Evolutionary conservation across 1,140 invertebrate species (phyloP).

Genomic region (Drosophila mojavensis): DNA sequence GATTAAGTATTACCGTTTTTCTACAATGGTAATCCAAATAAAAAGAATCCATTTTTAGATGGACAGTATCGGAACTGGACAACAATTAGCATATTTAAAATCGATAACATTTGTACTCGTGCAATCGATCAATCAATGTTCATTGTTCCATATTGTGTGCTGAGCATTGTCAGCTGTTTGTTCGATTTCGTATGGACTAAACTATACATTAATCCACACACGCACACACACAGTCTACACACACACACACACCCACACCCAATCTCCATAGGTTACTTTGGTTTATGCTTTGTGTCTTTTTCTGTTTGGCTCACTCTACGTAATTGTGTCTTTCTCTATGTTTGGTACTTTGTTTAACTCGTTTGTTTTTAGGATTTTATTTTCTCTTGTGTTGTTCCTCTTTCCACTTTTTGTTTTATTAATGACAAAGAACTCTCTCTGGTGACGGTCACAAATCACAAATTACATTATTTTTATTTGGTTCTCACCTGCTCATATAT

Average conservation of each 20-base stretch:
- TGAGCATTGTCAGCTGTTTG: conserved; percentile 59
- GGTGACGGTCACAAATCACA: conserved; percentile 70
- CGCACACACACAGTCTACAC: conserved; percentile 30
- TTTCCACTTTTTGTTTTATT: conserved; percentile 7
- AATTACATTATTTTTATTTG: conserved; percentile 47
- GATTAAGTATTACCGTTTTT: not conserved
- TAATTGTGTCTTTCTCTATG: conserved; percentile 18
- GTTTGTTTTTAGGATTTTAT: conserved; percentile 33
- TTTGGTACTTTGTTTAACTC: conserved; percentile 44
- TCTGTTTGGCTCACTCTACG: conserved; percentile 1
- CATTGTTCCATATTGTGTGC: conserved; percentile 68
- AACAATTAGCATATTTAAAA: not conserved
- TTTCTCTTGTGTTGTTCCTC: conserved; percentile 33
- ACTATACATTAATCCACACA: conserved; percentile 8
- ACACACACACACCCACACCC: conserved; percentile 20
- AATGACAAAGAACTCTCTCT: conserved; percentile 43
- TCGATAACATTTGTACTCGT: not conserved
- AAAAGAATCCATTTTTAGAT: not conserved
- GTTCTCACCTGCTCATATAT: conserved; percentile 46
- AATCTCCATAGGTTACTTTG: conserved; percentile 23
- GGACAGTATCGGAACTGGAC: not conserved
- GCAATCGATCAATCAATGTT: too few relatives aligned
- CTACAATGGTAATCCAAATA: not conserved
- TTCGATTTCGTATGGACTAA: conserved; percentile 61
- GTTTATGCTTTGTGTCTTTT: conserved; percentile 34